Base-by-base conservation (phyloP, 2,888 invertebrate species). In the Rhagonycha fulva region DNA sequence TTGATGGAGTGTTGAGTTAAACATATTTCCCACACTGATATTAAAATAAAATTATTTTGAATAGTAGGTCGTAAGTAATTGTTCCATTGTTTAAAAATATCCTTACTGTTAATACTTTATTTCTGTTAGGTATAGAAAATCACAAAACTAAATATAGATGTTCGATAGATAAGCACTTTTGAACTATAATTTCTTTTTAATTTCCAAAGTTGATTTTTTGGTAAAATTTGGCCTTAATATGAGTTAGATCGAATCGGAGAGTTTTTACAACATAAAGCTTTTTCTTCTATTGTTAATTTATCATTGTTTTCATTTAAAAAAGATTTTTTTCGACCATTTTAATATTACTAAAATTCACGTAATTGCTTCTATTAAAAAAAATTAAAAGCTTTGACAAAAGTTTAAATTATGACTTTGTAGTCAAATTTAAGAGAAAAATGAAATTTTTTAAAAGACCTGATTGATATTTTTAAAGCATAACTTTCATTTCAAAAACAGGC, bases 61-160 rank as follows among this genome's bases (percentile, higher is more conserved):
- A 66, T 66, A 24, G 26, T 24, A 26, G 63, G n/a, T 26, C 24
- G 26, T 24, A 66, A 66, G 63, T 66, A 66, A 66, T 23, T 66
- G 63, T 66, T 66, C 63, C 26, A 66, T 66, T 66, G 63, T 66
- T 66, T n/a, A 66, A 66, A 66, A 47, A 47, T 47, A 47, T n/a
- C 7, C 7, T n/a, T 47, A 47, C 47, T 47, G 47, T 47, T 47
- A 47, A 47, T 47, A 47, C 19, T 19, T 47, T 47, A 47, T 47
- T 47, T 47, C 47, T n/a, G n/a, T n/a, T n/a, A n/a, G n/a, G 7
- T 47, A 47, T 47, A 47, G n/a, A 47, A 28, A 47, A 47, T 47
- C 47, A n/a, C n/a, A 47, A 3, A 47, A 47, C 7, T 47, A 47
- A 47, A 47, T 47, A 47, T 47, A 47, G 47, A 47, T 47, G n/a